Percentiles rank a stretch among this genome's conserved stretches.
Conservation (phyloP, 2,797 vertebrate species). For the Crenichthys baileyi region DNA sequence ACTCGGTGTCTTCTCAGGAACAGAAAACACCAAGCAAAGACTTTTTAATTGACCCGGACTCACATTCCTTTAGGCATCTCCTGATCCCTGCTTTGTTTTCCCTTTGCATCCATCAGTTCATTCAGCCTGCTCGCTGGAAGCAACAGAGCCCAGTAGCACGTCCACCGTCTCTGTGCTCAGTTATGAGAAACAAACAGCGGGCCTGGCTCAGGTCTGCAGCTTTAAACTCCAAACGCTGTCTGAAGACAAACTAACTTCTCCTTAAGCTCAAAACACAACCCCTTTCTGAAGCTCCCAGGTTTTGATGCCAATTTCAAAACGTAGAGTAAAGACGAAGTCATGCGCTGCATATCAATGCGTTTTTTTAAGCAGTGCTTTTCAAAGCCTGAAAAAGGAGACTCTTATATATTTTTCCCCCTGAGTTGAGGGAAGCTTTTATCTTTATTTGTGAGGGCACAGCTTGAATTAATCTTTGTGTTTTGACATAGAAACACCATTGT, state of each 20-base stretch:
- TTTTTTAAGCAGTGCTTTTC: conserved; percentile 60
- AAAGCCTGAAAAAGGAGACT: conserved; percentile 45
- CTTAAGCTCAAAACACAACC: conserved; percentile 42
- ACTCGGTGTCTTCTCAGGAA: background rate
- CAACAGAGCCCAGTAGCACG: conserved; percentile 24
- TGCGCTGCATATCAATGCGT: conserved; percentile 66
- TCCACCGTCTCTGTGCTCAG: conserved; percentile 7
- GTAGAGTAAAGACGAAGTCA: conserved; percentile 70
- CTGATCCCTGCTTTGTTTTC: background rate
- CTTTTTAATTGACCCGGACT: conserved; percentile 30
- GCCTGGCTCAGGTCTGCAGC: conserved; percentile 43
- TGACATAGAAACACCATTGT: conserved; percentile 62
- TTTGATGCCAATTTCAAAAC: conserved; percentile 61
- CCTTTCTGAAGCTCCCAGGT: conserved; percentile 44
- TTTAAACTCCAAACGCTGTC: conserved; percentile 36
- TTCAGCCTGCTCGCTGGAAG: conserved; percentile 37
- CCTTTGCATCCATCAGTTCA: conserved; percentile 43
- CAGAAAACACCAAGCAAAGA: background rate
- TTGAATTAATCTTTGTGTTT: conserved; percentile 71
- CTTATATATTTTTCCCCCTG: conserved; percentile 36
- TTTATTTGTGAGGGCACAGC: conserved; percentile 64
- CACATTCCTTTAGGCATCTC: background rate
- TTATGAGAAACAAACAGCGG: conserved; percentile 45
- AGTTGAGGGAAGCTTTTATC: conserved; percentile 56
- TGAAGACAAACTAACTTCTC: conserved; percentile 57